A percentile compares a stretch with the other conserved stretches of the same genome.
These are phyloP conservation scores for Chironomus tepperi DNA, from an alignment of 1,140 invertebrate species.

Conservation along the genomic window DNA sequence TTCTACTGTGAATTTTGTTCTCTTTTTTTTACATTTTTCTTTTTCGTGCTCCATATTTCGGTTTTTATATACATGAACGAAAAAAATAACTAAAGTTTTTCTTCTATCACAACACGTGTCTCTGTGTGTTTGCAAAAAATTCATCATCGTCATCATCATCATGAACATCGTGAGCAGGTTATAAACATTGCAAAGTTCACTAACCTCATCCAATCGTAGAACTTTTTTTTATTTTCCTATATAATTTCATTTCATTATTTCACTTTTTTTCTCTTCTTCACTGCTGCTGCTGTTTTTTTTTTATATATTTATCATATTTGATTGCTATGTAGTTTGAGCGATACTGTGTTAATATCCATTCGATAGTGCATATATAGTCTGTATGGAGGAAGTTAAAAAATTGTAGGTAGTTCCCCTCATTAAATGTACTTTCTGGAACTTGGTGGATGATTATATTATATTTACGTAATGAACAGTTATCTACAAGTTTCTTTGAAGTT, in stretches of 20 bases:
- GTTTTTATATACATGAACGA: neutral
- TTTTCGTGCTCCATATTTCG: too few species aligned
- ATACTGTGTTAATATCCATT: neutral
- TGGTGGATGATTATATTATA: neutral
- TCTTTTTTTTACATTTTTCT: too few species aligned
- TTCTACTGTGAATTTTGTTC: too few species aligned
- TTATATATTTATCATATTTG: neutral
- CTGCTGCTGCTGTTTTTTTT: neutral
- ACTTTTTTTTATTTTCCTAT: neutral
- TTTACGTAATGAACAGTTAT: neutral
- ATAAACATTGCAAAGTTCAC: conserved; percentile 8
- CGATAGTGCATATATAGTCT: neutral
- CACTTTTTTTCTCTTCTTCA: neutral
- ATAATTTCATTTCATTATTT: neutral
- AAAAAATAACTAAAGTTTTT: too few species aligned
- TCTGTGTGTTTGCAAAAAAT: conserved; percentile 4
- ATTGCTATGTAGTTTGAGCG: too few species aligned
- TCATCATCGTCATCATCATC: neutral
- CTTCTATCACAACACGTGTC: neutral
- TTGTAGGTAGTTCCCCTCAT: too few species aligned
- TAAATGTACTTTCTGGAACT: neutral
- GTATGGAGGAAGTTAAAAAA: neutral
- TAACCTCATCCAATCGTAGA: neutral
- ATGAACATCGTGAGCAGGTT: conserved; percentile 11
- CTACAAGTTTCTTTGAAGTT: neutral